Evolutionary conservation across 30 jellyfish, hydroid and myxozoan genomes (phyloP).

Genomic region (Turritopsis rubra): DNA sequence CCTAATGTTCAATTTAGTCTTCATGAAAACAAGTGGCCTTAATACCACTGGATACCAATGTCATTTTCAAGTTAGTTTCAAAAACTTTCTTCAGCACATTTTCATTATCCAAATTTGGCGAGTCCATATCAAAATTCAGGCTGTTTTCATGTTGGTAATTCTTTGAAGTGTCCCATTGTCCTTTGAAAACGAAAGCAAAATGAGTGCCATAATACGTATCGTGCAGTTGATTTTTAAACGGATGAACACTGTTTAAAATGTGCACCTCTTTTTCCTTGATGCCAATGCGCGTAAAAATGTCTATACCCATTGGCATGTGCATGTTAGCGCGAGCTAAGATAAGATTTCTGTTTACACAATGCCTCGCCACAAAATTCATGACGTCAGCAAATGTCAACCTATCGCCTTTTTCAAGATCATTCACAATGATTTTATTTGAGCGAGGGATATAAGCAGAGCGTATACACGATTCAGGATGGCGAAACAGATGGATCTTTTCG

Average conservation of each 20-base stretch:
- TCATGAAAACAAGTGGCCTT: not conserved
- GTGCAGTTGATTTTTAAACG: not conserved
- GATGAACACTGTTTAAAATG: not conserved
- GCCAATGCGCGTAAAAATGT: not conserved
- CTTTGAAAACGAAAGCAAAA: not conserved
- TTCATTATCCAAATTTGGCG: not conserved
- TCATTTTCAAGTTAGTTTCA: slow-evolving; percentile 7
- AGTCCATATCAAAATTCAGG: not conserved
- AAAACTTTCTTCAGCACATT: slow-evolving; percentile 2
- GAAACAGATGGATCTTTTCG: not conserved
- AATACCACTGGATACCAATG: not conserved
- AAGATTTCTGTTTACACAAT: not conserved
- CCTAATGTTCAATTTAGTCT: not conserved
- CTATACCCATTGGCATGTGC: not conserved
- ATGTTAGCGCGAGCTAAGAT: slow-evolving; percentile 16
- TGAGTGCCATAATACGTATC: slow-evolving; percentile 8
- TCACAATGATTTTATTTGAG: not conserved
- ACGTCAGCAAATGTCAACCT: not conserved
- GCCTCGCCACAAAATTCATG: slow-evolving; percentile 7
- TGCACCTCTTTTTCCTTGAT: not conserved
- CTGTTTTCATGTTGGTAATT: not conserved
- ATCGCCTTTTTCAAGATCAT: not conserved
- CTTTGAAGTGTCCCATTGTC: slow-evolving; percentile 8
- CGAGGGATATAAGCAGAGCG: not conserved
- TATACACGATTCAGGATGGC: not conserved